Evolutionary conservation across 2,797 vertebrate genomes (phyloP).

Genomic region (Loriculus beryllinus): DNA sequence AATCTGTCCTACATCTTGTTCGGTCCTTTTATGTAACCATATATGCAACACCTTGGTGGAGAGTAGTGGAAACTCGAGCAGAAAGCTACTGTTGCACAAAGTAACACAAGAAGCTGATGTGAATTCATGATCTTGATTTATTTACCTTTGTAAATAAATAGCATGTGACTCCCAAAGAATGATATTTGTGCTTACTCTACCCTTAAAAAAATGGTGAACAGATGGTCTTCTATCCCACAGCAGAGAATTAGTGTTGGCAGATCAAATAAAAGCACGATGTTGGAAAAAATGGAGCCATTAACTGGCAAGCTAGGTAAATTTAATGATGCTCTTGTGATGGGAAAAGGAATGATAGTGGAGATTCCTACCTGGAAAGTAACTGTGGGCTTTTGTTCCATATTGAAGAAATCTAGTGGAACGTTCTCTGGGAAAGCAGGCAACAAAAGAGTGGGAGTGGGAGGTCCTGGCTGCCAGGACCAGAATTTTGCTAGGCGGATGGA

Average conservation of each 20-base stretch:
- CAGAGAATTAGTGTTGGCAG: conserved; percentile 19
- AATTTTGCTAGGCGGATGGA: conserved; percentile 6
- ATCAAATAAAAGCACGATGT: neutral
- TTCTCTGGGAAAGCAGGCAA: neutral
- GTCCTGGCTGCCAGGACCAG: conserved; percentile 22
- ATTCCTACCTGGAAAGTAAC: neutral
- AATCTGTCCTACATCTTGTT: conserved; percentile 55
- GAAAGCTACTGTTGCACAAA: conserved; percentile 44
- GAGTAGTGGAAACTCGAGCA: conserved; percentile 37
- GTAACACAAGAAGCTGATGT: conserved; percentile 43
- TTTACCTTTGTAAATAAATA: conserved; percentile 49
- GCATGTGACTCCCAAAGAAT: conserved; percentile 16
- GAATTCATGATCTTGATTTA: conserved; percentile 46
- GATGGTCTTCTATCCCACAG: conserved; percentile 46
- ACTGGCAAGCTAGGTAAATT: neutral
- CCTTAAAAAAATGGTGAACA: conserved; percentile 42
- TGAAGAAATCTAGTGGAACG: neutral
- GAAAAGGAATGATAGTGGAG: neutral
- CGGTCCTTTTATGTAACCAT: conserved; percentile 40
- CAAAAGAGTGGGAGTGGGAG: neutral
- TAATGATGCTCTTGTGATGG: neutral
- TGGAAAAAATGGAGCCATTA: neutral
- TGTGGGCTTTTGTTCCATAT: neutral
- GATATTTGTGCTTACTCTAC: conserved; percentile 15
- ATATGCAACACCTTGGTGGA: conserved; percentile 1